Conservation (phyloP, 2,888 invertebrate genomes). For the Synanthedon tipuliformis region DNA sequence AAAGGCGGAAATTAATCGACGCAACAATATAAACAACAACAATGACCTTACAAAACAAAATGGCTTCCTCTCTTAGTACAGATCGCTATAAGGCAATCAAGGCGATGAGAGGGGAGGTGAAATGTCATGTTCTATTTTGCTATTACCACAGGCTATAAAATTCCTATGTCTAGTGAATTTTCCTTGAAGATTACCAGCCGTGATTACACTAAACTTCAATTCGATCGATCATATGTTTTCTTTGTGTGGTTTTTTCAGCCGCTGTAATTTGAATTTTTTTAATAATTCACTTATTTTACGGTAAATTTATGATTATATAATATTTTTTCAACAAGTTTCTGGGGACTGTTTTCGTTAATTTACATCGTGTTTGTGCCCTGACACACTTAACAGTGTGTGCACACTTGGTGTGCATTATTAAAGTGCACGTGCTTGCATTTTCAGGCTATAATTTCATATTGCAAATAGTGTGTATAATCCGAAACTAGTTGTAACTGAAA, state of each 20-base stretch:
- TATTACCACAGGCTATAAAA: too few relatives aligned
- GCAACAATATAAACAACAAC: too few relatives aligned
- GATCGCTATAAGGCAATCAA: too few relatives aligned
- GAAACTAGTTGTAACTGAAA: background rate
- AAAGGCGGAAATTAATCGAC: too few relatives aligned
- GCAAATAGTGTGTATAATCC: background rate
- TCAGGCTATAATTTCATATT: conserved; percentile 15
- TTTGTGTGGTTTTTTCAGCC: conserved; percentile 69
- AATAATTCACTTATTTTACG: conserved; percentile 31
- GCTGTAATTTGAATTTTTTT: conserved; percentile 65
- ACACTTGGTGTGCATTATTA: conserved; percentile 40
- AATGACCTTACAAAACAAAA: too few relatives aligned
- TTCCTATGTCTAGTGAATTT: too few relatives aligned
- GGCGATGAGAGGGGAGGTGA: too few relatives aligned
- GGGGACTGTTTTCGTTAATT: too few relatives aligned
- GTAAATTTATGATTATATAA: conserved; percentile 1
- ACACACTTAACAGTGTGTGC: conserved; percentile 14
- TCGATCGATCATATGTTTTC: conserved; percentile 71
- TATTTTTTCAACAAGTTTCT: background rate
- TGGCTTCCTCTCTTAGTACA: too few relatives aligned
- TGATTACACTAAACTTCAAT: conserved; percentile 24
- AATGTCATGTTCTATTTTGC: too few relatives aligned
- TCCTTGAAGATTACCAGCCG: too few relatives aligned
- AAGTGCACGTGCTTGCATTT: conserved; percentile 64
- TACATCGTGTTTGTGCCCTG: too few relatives aligned